Conservation (phyloP, 1,140 invertebrate genomes). For the Euura saliciscinereae region DNA sequence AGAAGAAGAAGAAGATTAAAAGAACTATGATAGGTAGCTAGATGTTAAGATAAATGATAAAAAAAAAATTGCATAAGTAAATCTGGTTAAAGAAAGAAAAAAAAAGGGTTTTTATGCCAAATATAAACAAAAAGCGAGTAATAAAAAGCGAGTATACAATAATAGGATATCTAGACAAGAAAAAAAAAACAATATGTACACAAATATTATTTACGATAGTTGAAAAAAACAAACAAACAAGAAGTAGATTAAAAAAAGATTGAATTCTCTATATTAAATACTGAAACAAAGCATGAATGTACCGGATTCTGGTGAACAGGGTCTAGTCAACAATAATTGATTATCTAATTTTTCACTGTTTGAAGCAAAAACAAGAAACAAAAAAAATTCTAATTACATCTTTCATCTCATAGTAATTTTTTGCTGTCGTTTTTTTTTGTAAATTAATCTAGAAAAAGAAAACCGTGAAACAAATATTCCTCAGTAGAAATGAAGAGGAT, state of each 20-base stretch:
- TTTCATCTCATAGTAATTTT: too few species aligned
- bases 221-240: neutral
- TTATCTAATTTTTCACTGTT: too few species aligned
- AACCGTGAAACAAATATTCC: too few species aligned
- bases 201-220: slow-evolving; percentile 14
- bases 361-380: too few species aligned
- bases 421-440: too few species aligned
- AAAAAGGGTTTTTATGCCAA: slow-evolving; percentile 55
- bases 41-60: slow-evolving; percentile 31
- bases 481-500: too few species aligned
- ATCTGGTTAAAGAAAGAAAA: neutral
- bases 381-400: too few species aligned
- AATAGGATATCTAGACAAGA: neutral
- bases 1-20: too few species aligned
- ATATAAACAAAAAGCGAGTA: slow-evolving; percentile 32
- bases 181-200: neutral
- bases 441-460: too few species aligned
- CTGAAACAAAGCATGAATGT: slow-evolving; percentile 14
- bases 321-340: neutral
- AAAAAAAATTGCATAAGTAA: neutral
- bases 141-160: slow-evolving; percentile 10
- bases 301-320: slow-evolving; percentile 13
- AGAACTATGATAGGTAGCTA: slow-evolving; percentile 28
- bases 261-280: slow-evolving; percentile 1
- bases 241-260: neutral